Evolutionary conservation across 2,797 vertebrate genomes (phyloP).

Genomic region (Fratercula arctica): DNA sequence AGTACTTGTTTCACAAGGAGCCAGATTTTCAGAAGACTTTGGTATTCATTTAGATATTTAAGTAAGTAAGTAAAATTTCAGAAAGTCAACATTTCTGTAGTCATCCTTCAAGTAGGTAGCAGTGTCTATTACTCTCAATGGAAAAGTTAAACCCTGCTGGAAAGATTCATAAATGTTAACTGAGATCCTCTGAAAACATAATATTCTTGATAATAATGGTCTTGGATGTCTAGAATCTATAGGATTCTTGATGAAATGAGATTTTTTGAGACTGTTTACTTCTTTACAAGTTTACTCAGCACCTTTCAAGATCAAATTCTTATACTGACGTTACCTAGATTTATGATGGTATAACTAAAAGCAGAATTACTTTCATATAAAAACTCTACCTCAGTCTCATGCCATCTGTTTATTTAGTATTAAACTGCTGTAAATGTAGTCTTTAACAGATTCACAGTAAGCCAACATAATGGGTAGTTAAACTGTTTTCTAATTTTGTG

Average conservation of each 20-base stretch:
- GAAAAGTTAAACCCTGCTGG: not conserved
- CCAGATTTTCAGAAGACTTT: not conserved
- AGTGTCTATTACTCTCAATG: not conserved
- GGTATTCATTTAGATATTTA: not conserved
- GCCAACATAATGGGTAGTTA: not conserved
- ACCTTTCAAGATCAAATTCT: not conserved
- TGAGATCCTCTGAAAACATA: not conserved
- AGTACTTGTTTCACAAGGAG: not conserved
- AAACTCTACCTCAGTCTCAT: not conserved
- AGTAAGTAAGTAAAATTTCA: not conserved
- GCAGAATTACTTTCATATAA: not conserved
- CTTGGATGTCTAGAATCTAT: not conserved
- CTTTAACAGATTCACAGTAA: not conserved
- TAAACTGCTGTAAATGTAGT: not conserved
- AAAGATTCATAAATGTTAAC: not conserved
- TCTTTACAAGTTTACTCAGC: not conserved
- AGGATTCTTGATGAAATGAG: not conserved
- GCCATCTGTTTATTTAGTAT: not conserved
- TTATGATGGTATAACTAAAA: not conserved
- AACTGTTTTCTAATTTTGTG: not conserved
- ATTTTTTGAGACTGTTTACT: not conserved
- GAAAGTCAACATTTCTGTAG: not conserved
- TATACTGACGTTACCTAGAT: not conserved
- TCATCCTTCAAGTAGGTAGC: not conserved
- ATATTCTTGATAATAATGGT: not conserved